Evolutionary conservation across 2,113 vertebrate genomes (phyloP).

Genomic region (Climacteris rufus): DNA sequence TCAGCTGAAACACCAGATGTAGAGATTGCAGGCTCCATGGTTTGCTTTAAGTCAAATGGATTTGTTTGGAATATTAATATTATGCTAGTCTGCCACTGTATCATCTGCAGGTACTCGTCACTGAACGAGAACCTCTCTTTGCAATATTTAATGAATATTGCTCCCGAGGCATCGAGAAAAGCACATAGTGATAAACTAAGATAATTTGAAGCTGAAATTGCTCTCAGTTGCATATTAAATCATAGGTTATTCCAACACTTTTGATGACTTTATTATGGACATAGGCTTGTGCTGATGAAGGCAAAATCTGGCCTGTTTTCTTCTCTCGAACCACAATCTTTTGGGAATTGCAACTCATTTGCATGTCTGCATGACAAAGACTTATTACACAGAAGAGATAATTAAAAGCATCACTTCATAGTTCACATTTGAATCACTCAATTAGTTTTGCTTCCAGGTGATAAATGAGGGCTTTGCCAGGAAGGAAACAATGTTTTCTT

Average conservation of each 20-base stretch:
- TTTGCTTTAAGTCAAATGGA: not conserved
- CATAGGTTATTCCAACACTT: not conserved
- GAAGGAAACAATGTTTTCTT: not conserved
- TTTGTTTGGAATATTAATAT: not conserved
- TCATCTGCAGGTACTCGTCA: not conserved
- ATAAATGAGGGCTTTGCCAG: not conserved
- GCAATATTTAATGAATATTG: not conserved
- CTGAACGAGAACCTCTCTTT: not conserved
- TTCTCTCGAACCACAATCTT: not conserved
- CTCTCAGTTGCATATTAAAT: not conserved
- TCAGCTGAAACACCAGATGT: not conserved
- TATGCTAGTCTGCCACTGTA: not conserved
- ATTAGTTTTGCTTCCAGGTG: slow-evolving; percentile 12
- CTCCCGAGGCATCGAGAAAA: not conserved
- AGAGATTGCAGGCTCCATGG: not conserved
- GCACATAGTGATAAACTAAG: not conserved
- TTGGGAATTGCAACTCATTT: slow-evolving; percentile 8
- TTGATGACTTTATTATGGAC: not conserved
- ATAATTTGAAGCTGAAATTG: not conserved
- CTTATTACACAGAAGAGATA: not conserved
- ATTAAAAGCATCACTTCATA: not conserved
- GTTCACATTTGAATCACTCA: not conserved
- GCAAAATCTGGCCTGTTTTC: not conserved
- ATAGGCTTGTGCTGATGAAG: not conserved
- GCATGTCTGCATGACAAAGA: not conserved